Conservation (phyloP, 23 tunicate genomes). For the Clavelina lepadiformis region DNA sequence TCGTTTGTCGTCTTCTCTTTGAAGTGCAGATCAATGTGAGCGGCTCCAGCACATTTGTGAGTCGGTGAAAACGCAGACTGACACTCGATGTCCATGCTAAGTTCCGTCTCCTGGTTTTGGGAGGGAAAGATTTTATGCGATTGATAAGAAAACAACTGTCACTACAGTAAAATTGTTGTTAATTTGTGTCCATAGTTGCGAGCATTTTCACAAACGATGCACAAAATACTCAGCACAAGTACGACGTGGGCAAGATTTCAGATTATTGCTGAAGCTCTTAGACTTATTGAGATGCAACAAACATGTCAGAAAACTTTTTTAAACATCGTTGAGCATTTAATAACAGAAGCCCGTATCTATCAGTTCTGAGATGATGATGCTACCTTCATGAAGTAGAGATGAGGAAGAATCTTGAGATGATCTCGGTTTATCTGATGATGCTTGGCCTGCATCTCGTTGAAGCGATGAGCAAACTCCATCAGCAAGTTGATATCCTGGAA, state of each 20-base stretch:
- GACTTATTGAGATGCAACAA: too few species aligned
- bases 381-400: slow-evolving; percentile 53
- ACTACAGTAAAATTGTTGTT: too few species aligned
- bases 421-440: slow-evolving; percentile 30
- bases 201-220: too few species aligned
- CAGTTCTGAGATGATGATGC: not conserved
- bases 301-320: too few species aligned
- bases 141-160: not conserved
- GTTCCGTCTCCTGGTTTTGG: slow-evolving; percentile 27
- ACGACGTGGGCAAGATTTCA: too few species aligned
- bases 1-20: slow-evolving; percentile 49
- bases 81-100: slow-evolving; percentile 50
- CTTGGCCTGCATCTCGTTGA: not conserved
- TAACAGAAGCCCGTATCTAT: too few species aligned
- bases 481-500: slow-evolving; percentile 38
- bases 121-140: too few species aligned
- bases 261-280: too few species aligned
- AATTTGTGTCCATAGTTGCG: not conserved
- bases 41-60: slow-evolving; percentile 86
- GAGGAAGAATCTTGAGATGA: slow-evolving; percentile 18
- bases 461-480: slow-evolving; percentile 28
- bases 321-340: too few species aligned
- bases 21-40: slow-evolving; percentile 44
- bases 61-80: slow-evolving; percentile 67
- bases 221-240: too few species aligned